phyloP scores from a whole-genome alignment of 2,888 invertebrate genomes.

The Leptopterna dolabrata region DNA sequence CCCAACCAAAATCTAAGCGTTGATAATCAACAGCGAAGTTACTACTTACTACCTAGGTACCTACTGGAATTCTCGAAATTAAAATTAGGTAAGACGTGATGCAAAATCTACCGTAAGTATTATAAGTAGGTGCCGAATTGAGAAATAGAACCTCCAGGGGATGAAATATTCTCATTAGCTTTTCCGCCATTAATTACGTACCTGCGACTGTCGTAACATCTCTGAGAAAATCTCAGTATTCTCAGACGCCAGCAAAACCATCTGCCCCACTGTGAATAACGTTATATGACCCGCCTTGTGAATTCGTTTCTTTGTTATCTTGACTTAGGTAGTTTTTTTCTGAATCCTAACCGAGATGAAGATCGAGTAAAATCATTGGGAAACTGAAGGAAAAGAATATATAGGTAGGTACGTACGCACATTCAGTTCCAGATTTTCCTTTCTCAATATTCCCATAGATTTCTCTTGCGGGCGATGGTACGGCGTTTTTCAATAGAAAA shows the following conservation, averaged over 20 bases:
- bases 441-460: not conserved
- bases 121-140: too few relatives aligned
- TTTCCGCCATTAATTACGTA: not conserved
- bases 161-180: not conserved
- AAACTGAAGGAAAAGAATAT: not conserved
- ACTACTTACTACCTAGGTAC: too few relatives aligned
- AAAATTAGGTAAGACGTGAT: too few relatives aligned
- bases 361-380: not conserved
- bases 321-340: not conserved
- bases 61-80: too few relatives aligned
- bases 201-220: constrained; percentile 4
- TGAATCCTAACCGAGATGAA: not conserved
- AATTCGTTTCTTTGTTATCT: not conserved
- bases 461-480: not conserved
- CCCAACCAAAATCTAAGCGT: too few relatives aligned
- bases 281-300: not conserved
- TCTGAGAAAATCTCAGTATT: not conserved
- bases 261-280: not conserved
- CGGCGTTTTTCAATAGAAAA: too few relatives aligned
- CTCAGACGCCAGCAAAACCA: not conserved
- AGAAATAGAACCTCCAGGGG: too few relatives aligned
- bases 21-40: too few relatives aligned
- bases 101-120: too few relatives aligned
- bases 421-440: not conserved
- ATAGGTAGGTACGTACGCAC: too few relatives aligned